Evolutionary conservation across 2,113 vertebrate genomes (phyloP), one percentile per base, ranked within the genome.

Genomic region (Megalops atlanticus): DNA sequence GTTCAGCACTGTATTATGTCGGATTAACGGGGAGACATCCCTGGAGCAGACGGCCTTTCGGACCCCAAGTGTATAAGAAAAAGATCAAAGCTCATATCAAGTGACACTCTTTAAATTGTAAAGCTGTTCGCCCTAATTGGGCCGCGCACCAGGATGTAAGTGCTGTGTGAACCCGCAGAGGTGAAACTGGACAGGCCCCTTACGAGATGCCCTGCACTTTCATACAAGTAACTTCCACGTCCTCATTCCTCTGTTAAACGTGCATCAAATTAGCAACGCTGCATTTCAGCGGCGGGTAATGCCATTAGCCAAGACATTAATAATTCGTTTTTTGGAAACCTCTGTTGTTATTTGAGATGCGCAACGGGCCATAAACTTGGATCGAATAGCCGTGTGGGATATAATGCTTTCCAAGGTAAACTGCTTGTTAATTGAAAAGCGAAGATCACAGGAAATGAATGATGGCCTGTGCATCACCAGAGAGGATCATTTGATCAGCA

Each of bases 351-450:
- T 40, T 33, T 73, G 15, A 14, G 47, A n/a, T 73, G 71, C 35
- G 31, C 79, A 58, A 8, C 43, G 14, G 12, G 47, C 33, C 16
- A 16, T 74, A 36, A 73, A 39, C 45, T 58, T 27, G 24, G 6
- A 74, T 5, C 36, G 47, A 31, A n/a, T n/a, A n/a, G 24, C 18
- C 11, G 2, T 35, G 36, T 11, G 35, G 41, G 43, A n/a, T 49
- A 6, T 36, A 58, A 38, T 5, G 72, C 4, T 76, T 76, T 81
- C 47, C 38, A 74, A 77, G 75, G 1, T 54, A 77, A 54, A 58
- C 15, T 52, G 21, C 35, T 15, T 24, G 21, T 21, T n/a, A 3
- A n/a, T 11, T 38, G 12, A 11, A 39, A 58, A 38, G 27, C 52
- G 39, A 2, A n/a, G 76, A 64, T 38, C 49, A 64, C 52, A 64